Evolutionary conservation across 1,140 invertebrate genomes (phyloP).

Genomic region (Drosophila bipectinata): DNA sequence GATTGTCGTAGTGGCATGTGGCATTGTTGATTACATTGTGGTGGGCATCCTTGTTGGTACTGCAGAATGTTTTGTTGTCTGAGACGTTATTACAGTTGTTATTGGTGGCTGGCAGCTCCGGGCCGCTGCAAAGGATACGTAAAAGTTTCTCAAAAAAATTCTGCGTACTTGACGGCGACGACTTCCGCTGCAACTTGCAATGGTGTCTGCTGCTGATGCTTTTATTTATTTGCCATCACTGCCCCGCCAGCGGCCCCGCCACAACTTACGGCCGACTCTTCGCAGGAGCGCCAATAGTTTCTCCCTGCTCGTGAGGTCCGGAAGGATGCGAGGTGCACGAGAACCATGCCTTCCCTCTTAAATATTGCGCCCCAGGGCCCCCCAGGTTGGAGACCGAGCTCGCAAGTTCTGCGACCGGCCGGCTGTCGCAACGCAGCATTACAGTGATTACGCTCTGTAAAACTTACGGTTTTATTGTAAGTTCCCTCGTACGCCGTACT

Average conservation of each 20-base stretch:
- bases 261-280: slow-evolving; percentile 61
- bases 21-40: slow-evolving; percentile 76
- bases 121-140: slow-evolving; percentile 69
- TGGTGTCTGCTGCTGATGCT: slow-evolving; percentile 76
- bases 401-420: slow-evolving; percentile 59
- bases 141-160: slow-evolving; percentile 75
- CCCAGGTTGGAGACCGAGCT: slow-evolving; percentile 60
- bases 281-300: slow-evolving; percentile 76
- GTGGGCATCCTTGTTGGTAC: slow-evolving; percentile 39
- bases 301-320: slow-evolving; percentile 51
- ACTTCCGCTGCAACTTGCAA: slow-evolving; percentile 77
- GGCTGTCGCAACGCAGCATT: slow-evolving; percentile 57
- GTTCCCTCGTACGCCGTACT: slow-evolving; percentile 13
- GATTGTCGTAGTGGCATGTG: slow-evolving; percentile 61
- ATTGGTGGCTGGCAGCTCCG: slow-evolving; percentile 35
- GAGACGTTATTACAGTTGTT: slow-evolving; percentile 77
- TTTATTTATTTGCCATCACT: slow-evolving; percentile 61
- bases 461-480: slow-evolving; percentile 74
- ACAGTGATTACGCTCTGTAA: slow-evolving; percentile 79
- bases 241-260: slow-evolving; percentile 17
- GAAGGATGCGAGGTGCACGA: slow-evolving; percentile 68
- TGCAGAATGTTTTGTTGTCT: slow-evolving; percentile 68
- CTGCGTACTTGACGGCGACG: slow-evolving; percentile 71
- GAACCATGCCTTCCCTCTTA: slow-evolving; percentile 58
- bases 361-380: slow-evolving; percentile 58